These are phyloP conservation scores for Hydrochoerus hydrochaeris DNA, from an alignment of 2,113 vertebrate species.

Conservation along the genomic window DNA sequence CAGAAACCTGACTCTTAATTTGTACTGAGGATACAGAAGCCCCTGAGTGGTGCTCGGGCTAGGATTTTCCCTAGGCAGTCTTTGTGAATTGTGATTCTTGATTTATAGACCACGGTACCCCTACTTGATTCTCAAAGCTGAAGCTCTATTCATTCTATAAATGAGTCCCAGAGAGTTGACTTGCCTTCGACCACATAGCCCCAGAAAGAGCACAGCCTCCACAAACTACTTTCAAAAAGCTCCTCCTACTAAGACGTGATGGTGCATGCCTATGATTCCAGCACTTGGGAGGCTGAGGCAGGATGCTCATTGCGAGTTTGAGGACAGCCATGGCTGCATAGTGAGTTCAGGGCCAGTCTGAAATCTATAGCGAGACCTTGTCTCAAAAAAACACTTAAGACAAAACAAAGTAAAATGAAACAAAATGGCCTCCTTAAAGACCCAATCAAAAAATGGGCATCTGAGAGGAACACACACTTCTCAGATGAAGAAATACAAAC, in stretches of 20 bases:
- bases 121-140: background rate
- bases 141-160: slow-evolving; percentile 1
- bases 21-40: background rate
- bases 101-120: background rate
- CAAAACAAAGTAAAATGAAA: background rate
- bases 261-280: background rate
- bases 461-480: background rate
- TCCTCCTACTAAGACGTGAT: background rate
- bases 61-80: background rate
- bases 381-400: background rate
- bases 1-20: background rate
- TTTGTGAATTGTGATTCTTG: background rate
- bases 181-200: background rate
- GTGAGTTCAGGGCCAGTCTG: background rate
- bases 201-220: background rate
- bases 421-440: background rate
- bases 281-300: background rate
- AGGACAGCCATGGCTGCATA: background rate
- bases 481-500: background rate
- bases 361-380: background rate
- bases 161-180: background rate
- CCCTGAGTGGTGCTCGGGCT: background rate
- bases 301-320: background rate
- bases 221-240: background rate
- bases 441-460: background rate